A percentile compares a stretch with the other conserved stretches of the same genome.
phyloP scores from a whole-genome alignment of 2,797 vertebrate genomes.

The Dicrostonyx torquatus region DNA sequence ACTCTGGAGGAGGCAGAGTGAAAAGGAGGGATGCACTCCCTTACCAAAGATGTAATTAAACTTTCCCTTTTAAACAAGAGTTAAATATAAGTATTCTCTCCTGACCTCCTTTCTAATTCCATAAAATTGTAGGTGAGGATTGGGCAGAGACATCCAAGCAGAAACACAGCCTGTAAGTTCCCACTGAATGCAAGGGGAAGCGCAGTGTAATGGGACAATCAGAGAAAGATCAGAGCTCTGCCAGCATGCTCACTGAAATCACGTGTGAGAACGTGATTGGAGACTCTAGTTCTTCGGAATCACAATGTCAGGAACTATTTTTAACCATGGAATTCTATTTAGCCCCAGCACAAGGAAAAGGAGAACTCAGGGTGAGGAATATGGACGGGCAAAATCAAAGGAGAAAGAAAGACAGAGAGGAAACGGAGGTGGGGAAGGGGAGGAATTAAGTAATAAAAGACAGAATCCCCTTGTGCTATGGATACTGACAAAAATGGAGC shows the following conservation, averaged over 20 bases:
- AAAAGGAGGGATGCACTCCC: neutral
- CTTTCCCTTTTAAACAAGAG: neutral
- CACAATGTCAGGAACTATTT: slow-evolving; percentile 65
- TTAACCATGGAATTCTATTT: slow-evolving; percentile 55
- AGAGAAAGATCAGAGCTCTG: slow-evolving; percentile 56
- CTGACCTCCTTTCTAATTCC: slow-evolving; percentile 28
- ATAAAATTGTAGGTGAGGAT: slow-evolving; percentile 64
- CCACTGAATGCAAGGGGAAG: slow-evolving; percentile 51
- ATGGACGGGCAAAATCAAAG: slow-evolving; percentile 40
- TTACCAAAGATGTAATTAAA: slow-evolving; percentile 46
- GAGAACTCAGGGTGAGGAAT: slow-evolving; percentile 59
- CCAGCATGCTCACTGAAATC: slow-evolving; percentile 62
- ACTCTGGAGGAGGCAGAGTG: neutral
- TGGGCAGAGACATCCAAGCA: slow-evolving; percentile 25
- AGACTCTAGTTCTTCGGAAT: slow-evolving; percentile 36
- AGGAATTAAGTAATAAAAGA: slow-evolving; percentile 26
- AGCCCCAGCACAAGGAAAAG: slow-evolving; percentile 11
- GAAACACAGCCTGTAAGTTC: slow-evolving; percentile 53
- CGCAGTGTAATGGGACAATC: slow-evolving; percentile 5
- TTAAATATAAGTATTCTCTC: slow-evolving; percentile 18
- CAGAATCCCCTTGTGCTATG: neutral
- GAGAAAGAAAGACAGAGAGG: slow-evolving; percentile 43
- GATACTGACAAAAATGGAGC: slow-evolving; percentile 43
- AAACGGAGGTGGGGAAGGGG: slow-evolving; percentile 44
- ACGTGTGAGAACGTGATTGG: slow-evolving; percentile 64